Base-by-base conservation (phyloP, 2,797 vertebrate species). In the Cyprinella venusta region DNA sequence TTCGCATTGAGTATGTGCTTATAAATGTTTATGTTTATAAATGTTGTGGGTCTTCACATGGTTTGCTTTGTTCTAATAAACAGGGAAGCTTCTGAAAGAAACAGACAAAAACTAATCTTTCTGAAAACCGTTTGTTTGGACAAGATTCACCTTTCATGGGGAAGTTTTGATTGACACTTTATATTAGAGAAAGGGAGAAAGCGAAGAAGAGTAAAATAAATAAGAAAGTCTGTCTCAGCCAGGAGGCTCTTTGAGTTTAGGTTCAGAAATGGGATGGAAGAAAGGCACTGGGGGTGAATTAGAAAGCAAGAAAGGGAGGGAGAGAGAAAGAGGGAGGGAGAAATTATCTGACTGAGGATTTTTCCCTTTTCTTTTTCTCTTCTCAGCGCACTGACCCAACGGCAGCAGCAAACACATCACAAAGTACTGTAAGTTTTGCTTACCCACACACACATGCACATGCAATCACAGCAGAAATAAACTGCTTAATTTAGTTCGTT, bases 401-500 rank as follows among this genome's bases (percentile, higher is more conserved):
- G 69, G 81, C 64, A 67, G 84, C 83, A 48, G 63, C 70, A 76
- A 77, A 30, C 45, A 40, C 80, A 80, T 64, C 70, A 68, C 33
- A 36, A 63, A 79, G 30, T 63, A 30, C 61, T 48, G 80, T 83
- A 79, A 83, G 85, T 69, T 69, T 61, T 68, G 38, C 81, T 72
- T 6, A 13, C 42, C 1, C 5, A 2, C 42, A 5, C 5, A 2
- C 21, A 38, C 15, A 64, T 18, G 15, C 69, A 65, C 33, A 59
- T 7, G 36, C 64, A 79, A 18, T 40, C 18, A 70, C 10, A 70
- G 9, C 26, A n/a, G 36, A n/a, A 24, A 18, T 24, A 50, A 16
- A 63, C 15, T n/a, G 18, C 18, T 19, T 33, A 2, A 33, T 33
- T 45, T 45, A 40, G 36, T 19, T 6, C 0, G 26, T 42, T 26